phyloP scores from a whole-genome alignment of 2,797 vertebrate genomes.

The Austrolebias charrua region DNA sequence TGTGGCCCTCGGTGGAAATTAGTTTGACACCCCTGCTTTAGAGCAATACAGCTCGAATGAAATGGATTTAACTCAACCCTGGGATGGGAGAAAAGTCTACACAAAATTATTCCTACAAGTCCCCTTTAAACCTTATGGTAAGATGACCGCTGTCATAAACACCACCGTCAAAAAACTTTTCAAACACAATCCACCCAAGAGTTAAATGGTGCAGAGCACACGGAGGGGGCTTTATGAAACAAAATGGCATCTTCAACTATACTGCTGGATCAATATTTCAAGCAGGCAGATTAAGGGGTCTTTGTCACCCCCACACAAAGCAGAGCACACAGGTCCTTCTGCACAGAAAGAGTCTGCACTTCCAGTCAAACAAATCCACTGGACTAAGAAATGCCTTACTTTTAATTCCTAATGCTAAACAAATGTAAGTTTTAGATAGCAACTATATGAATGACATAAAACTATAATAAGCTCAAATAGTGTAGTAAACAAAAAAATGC shows the following conservation, averaged over 20 bases:
- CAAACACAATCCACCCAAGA: slow-evolving; percentile 27
- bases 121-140: slow-evolving; percentile 44
- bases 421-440: background rate
- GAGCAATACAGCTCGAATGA: background rate
- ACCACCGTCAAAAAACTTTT: background rate
- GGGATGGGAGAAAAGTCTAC: slow-evolving; percentile 45
- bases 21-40: too few species aligned
- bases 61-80: slow-evolving; percentile 58
- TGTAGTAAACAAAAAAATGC: background rate
- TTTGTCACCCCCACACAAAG: slow-evolving; percentile 70
- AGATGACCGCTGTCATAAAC: slow-evolving; percentile 4
- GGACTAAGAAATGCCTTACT: slow-evolving; percentile 14
- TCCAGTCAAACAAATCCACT: slow-evolving; percentile 24
- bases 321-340: slow-evolving; percentile 55
- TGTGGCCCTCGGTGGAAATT: too few species aligned
- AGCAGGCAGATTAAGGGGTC: slow-evolving; percentile 67
- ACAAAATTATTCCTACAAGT: slow-evolving; percentile 31
- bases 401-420: too few species aligned
- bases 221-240: slow-evolving; percentile 58
- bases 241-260: slow-evolving; percentile 77
- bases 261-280: slow-evolving; percentile 74
- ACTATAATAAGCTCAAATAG: background rate
- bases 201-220: slow-evolving; percentile 44
- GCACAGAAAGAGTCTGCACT: slow-evolving; percentile 48
- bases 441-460: slow-evolving; percentile 21